Conservation (phyloP, 2,797 vertebrate species). For the Halcyon badia region DNA sequence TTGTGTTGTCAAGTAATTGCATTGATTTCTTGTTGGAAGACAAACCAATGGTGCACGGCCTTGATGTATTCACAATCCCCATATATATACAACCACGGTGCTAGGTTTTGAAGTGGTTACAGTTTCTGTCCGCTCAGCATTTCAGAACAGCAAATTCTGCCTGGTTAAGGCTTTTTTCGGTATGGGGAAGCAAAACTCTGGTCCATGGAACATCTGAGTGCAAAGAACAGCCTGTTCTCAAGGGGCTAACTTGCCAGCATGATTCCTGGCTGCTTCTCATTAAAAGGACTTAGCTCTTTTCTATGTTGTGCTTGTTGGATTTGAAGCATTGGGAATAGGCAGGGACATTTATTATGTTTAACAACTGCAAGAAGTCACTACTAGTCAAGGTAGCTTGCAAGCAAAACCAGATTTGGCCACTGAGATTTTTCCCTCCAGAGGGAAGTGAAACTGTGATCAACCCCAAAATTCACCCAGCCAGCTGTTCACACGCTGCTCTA, state of each 20-base stretch:
- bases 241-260: neutral
- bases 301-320: neutral
- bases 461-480: neutral
- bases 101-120: neutral
- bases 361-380: neutral
- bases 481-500: neutral
- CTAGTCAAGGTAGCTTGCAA: neutral
- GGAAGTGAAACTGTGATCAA: neutral
- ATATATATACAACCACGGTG: neutral
- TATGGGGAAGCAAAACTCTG: neutral
- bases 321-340: neutral
- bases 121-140: neutral
- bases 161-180: neutral
- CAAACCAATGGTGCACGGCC: neutral
- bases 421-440: neutral
- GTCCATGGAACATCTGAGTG: neutral
- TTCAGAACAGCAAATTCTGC: neutral
- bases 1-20: neutral
- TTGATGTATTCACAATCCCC: neutral
- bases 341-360: neutral
- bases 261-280: slow-evolving; percentile 9
- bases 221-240: slow-evolving; percentile 27
- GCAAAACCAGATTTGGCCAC: neutral
- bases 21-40: neutral
- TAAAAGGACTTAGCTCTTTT: slow-evolving; percentile 14